Evolutionary conservation across 2,797 vertebrate genomes (phyloP).

Genomic region (Neomorphus geoffroyi): DNA sequence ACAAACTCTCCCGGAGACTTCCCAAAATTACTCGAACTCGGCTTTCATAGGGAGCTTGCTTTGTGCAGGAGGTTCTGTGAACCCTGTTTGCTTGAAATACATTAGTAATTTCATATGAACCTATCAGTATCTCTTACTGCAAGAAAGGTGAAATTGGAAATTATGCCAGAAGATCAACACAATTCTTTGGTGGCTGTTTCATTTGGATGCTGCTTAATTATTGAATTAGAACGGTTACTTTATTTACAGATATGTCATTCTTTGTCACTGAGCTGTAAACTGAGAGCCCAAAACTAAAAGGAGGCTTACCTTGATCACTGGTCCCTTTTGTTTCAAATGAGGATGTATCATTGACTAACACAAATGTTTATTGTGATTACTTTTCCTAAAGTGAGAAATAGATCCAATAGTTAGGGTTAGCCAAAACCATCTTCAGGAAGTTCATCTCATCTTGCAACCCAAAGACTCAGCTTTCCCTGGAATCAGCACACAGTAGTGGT

Average conservation of each 20-base stretch:
- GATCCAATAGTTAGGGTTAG: neutral
- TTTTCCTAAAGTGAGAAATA: neutral
- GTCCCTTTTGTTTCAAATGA: neutral
- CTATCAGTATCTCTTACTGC: neutral
- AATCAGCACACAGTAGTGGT: neutral
- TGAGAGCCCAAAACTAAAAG: neutral
- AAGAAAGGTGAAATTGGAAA: neutral
- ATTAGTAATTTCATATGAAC: neutral
- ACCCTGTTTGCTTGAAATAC: neutral
- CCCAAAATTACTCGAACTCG: neutral
- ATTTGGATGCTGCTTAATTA: neutral
- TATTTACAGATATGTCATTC: neutral
- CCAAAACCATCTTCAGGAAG: neutral
- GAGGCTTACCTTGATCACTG: neutral
- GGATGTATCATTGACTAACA: neutral
- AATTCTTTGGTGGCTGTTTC: neutral
- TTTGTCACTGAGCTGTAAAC: neutral
- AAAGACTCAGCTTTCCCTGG: too few relatives aligned
- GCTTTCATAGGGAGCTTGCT: neutral
- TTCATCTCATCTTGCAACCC: neutral
- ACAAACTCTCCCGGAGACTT: constrained; percentile 3
- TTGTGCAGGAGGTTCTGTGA: neutral
- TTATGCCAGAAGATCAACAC: neutral
- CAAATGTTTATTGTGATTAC: neutral
- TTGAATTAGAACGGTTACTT: neutral